A percentile compares a stretch with the other conserved stretches of the same genome.
These are phyloP conservation scores for human (Homo sapiens) DNA, from an alignment of 2,113 vertebrate genomes.

Conservation along the genomic window DNA sequence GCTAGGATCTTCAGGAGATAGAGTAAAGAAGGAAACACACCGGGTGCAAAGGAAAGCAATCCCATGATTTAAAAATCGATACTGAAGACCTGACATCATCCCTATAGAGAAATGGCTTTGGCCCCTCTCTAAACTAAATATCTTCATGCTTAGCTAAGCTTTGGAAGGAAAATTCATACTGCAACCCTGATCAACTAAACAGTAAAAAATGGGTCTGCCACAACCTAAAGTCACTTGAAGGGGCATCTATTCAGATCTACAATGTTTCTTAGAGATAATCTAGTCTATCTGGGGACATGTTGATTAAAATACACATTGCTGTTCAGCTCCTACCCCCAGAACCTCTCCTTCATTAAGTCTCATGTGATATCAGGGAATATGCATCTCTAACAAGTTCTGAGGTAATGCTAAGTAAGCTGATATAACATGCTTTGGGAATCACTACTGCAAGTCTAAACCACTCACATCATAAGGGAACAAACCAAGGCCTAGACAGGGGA, in stretches of 20 bases:
- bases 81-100: neutral
- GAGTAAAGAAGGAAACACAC: neutral
- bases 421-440: neutral
- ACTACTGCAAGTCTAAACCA: neutral
- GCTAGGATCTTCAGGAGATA: neutral
- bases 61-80: neutral
- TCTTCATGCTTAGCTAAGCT: neutral
- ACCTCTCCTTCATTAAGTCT: neutral
- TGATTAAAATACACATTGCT: neutral
- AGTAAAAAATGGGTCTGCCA: neutral
- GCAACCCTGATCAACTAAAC: neutral
- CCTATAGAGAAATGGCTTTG: neutral
- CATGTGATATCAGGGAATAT: neutral
- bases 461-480: neutral
- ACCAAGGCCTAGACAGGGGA: fast-evolving
- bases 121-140: neutral
- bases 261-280: neutral
- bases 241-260: neutral
- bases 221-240: neutral
- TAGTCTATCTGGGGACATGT: neutral
- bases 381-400: neutral
- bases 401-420: neutral
- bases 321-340: neutral
- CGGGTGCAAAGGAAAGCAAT: neutral
- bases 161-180: neutral